Percentiles rank a stretch among this genome's conserved stretches.
phyloP scores from a whole-genome alignment of 1,140 invertebrate genomes.

The Drosophila biarmipes region DNA sequence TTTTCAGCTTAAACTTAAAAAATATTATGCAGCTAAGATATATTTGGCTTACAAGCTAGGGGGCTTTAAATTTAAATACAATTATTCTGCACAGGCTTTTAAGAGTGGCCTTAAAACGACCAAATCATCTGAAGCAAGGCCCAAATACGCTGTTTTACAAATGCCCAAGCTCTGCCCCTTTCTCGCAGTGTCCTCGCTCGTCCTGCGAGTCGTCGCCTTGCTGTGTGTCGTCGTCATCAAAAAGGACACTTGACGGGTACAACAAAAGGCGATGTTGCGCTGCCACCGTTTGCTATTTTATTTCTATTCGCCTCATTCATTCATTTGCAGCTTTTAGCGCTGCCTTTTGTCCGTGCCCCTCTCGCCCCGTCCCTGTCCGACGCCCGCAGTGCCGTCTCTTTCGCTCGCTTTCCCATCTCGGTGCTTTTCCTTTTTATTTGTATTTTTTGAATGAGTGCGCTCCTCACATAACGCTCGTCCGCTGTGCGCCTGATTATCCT shows the following conservation, averaged over 20 bases:
- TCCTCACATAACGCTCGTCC: constrained; percentile 59
- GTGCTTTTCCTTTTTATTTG: background rate
- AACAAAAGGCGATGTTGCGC: constrained; percentile 77
- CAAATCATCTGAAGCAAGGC: background rate
- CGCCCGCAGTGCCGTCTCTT: constrained; percentile 15
- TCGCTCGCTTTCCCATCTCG: background rate
- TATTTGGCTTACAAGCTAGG: too few relatives aligned
- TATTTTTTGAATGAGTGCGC: constrained; percentile 37
- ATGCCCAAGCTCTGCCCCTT: background rate
- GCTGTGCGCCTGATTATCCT: constrained; percentile 80
- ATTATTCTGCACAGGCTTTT: too few relatives aligned
- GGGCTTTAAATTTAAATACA: too few relatives aligned
- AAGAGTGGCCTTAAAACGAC: too few relatives aligned
- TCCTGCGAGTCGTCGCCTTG: constrained; percentile 17
- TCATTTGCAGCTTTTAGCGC: constrained; percentile 65
- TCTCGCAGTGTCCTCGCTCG: constrained; percentile 9
- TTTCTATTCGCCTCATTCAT: constrained; percentile 74
- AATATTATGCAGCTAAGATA: too few relatives aligned
- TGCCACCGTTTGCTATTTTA: constrained; percentile 69
- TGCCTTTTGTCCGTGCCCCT: constrained; percentile 56
- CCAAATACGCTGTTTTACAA: background rate
- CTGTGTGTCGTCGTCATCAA: constrained; percentile 59
- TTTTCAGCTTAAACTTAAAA: too few relatives aligned
- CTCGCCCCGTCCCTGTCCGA: constrained; percentile 10
- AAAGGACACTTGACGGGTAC: constrained; percentile 80